Conservation (phyloP, 2,113 vertebrate genomes). For the Podiceps cristatus region DNA sequence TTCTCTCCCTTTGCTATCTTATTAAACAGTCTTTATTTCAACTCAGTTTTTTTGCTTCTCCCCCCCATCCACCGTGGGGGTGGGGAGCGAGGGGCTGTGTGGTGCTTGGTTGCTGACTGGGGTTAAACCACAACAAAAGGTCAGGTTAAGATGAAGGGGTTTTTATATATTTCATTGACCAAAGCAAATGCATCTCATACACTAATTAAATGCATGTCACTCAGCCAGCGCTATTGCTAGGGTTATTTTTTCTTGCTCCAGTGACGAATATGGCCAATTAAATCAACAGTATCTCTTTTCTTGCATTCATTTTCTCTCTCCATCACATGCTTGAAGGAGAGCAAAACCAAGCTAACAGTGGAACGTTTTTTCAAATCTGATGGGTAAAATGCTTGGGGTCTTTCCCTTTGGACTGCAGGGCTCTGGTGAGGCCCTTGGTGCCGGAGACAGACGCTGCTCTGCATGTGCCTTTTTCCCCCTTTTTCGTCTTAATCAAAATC, state of each 20-base stretch:
- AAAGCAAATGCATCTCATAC: background rate
- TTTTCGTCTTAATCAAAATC: background rate
- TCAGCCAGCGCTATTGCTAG: background rate
- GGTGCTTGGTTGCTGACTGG: too few species aligned
- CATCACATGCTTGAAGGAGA: background rate
- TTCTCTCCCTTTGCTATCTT: too few species aligned
- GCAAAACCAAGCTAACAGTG: background rate
- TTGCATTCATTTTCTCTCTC: background rate
- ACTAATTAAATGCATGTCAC: conserved; percentile 28
- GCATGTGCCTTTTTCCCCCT: background rate
- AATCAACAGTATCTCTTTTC: background rate
- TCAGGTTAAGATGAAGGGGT: background rate
- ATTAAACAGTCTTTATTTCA: too few species aligned
- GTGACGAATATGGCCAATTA: background rate
- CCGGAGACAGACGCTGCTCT: background rate
- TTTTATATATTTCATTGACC: background rate
- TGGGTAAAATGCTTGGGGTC: background rate
- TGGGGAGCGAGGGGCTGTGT: too few species aligned
- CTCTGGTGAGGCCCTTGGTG: background rate
- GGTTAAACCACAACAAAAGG: background rate
- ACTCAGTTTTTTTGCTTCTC: too few species aligned
- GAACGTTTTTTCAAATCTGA: background rate
- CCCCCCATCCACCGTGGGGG: too few species aligned
- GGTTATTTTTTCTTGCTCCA: conserved; percentile 27
- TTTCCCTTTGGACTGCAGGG: background rate